A percentile compares a stretch with the other conserved stretches of the same genome.
phyloP scores from a whole-genome alignment of 2,113 vertebrate species.

The Brachyhypopomus occidentalis region DNA sequence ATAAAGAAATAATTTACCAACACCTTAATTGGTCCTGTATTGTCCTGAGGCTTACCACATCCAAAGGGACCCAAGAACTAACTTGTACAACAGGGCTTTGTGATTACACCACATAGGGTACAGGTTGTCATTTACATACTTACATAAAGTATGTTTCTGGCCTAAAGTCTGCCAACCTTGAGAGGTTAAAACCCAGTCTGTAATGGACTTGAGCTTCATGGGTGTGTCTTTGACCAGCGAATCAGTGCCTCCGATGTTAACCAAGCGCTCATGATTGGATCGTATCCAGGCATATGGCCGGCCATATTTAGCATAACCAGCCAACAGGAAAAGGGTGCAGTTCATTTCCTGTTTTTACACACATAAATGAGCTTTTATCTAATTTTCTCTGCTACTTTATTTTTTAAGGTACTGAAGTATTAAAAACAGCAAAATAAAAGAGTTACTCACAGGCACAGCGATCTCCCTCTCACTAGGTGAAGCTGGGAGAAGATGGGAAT shows the following conservation, averaged over 20 bases:
- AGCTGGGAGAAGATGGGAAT: constrained; percentile 76
- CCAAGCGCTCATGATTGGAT: constrained; percentile 79
- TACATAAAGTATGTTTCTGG: too few relatives aligned
- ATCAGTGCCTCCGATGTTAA: constrained; percentile 72
- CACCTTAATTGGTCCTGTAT: too few relatives aligned
- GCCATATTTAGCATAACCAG: constrained; percentile 78
- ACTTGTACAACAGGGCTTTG: too few relatives aligned
- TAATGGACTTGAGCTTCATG: constrained; percentile 76
- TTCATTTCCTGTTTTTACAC: constrained; percentile 72
- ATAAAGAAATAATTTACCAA: too few relatives aligned
- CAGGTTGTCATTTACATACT: neutral
- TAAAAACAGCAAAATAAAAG: neutral
- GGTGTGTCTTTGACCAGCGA: constrained; percentile 77
- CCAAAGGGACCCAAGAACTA: too few relatives aligned
- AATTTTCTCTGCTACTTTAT: neutral
- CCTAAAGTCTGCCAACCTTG: constrained; percentile 64
- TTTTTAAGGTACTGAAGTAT: too few relatives aligned
- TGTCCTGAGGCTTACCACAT: too few relatives aligned
- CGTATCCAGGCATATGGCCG: constrained; percentile 79
- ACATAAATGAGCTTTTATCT: neutral
- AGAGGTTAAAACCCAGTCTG: constrained; percentile 67
- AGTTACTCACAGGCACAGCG: constrained; percentile 73
- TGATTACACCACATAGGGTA: too few relatives aligned
- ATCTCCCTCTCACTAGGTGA: constrained; percentile 80
- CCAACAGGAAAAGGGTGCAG: constrained; percentile 80